Evolutionary conservation across 2,888 invertebrate genomes (phyloP).

Genomic region (Catocala sponsa): DNA sequence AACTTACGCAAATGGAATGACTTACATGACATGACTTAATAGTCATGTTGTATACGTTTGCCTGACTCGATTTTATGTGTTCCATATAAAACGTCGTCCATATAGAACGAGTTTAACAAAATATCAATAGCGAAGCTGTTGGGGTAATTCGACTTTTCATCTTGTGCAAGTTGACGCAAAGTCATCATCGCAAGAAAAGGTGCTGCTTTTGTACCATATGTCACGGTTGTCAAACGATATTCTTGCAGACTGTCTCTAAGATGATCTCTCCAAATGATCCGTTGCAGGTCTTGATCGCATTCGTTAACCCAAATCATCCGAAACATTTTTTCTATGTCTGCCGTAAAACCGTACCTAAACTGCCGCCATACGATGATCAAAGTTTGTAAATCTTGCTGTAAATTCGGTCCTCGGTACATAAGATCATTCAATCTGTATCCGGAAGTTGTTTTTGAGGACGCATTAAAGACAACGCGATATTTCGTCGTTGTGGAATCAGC

Average conservation of each 20-base stretch:
- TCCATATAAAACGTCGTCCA: too few relatives aligned
- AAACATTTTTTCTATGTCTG: conserved; percentile 47
- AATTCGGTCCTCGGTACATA: conserved; percentile 37
- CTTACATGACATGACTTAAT: too few relatives aligned
- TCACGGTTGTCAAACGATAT: conserved; percentile 29
- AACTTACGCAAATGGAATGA: too few relatives aligned
- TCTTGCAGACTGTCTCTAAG: conserved; percentile 10
- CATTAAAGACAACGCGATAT: conserved; percentile 45
- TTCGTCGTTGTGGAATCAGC: conserved; percentile 36
- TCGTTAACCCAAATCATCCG: conserved; percentile 27
- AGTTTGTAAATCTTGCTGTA: conserved; percentile 29
- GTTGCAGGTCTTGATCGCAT: conserved; percentile 35
- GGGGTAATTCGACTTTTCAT: conserved; percentile 6
- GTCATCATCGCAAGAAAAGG: conserved; percentile 15
- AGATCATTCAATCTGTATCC: conserved; percentile 42
- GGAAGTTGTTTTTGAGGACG: conserved; percentile 31
- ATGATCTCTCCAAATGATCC: conserved; percentile 40
- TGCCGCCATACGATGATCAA: conserved; percentile 39
- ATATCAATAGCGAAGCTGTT: too few relatives aligned
- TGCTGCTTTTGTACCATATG: conserved; percentile 23
- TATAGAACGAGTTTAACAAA: too few relatives aligned
- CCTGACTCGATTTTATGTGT: too few relatives aligned
- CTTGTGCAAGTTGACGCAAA: conserved; percentile 23
- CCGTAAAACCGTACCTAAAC: conserved; percentile 34
- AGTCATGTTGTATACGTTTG: too few relatives aligned